These are phyloP conservation scores for Zalophus californianus DNA, from an alignment of 2,797 vertebrate genomes.

Conservation along the genomic window DNA sequence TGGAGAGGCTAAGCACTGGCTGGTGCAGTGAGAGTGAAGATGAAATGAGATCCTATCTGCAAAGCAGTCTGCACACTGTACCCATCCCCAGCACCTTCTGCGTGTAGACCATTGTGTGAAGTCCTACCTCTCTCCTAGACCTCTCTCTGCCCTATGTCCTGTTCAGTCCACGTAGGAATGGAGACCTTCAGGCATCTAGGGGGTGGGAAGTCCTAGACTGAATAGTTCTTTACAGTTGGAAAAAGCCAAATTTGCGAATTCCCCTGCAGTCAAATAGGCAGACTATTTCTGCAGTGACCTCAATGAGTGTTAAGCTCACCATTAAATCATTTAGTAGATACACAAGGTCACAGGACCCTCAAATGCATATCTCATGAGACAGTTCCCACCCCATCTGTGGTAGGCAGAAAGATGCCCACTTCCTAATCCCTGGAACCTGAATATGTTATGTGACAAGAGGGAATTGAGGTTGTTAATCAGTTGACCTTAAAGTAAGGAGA, in stretches of 20 bases:
- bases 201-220: background rate
- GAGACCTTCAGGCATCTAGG: background rate
- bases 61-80: background rate
- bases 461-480: background rate
- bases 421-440: background rate
- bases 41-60: background rate
- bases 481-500: background rate
- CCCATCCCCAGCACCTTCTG: background rate
- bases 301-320: background rate
- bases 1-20: background rate
- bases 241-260: background rate
- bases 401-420: background rate
- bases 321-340: background rate
- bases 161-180: fast-evolving
- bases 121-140: background rate
- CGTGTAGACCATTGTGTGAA: background rate
- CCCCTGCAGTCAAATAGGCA: background rate
- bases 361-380: background rate
- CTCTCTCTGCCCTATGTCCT: background rate
- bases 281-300: background rate
- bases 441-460: background rate
- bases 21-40: background rate
- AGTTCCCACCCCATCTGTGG: background rate
- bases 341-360: background rate
- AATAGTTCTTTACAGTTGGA: background rate